Evolutionary conservation across 2,888 invertebrate species (phyloP), one percentile per base, ranked within the genome.

Genomic region (Mantis religiosa): DNA sequence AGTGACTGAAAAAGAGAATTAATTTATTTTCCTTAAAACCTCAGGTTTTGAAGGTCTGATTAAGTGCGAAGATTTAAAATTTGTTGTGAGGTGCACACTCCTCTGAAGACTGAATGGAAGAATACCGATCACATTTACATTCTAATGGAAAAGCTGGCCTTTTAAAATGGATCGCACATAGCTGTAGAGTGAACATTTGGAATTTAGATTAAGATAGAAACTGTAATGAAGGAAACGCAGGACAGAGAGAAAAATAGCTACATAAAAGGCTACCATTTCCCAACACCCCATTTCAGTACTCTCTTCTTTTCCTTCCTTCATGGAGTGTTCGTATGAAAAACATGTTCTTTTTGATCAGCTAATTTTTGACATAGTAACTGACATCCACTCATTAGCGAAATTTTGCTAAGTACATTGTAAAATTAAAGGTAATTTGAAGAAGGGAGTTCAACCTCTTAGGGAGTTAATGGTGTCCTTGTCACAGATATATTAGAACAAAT

Each of bases 171-270:
- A 28, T 71, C 28, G 28, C 71, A 27, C 86, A 41, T 54, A 86
- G 28, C 30, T 20, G 54, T 30, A 86, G 28, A 28, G 28, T 54
- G 71, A 86, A 71, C 71, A 86, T 86, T 71, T 71, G 54, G 86
- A 71, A 86, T 86, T 86, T 86, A 81, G 86, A 86, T 86, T 86
- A 86, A 86, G 86, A 71, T 81, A 86, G 86, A 81, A 71, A 86
- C 27, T 86, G 71, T 71, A 71, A 71, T 71, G 54, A 25, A 71
- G 25, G 54, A 71, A 71, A 25, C 15, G 54, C 20, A 71, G 54
- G 25, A 71, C 54, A 15, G 54, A 71, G 25, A 71, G 54, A 71
- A 71, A 71, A 71, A 20, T 71, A 71, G 54, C 54, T 71, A 71
- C 54, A 71, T 71, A 71, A 71, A 71, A 71, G 54, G 54, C 54